These are phyloP conservation scores for Poecilia wingei DNA, from an alignment of 2,797 vertebrate genomes.

Conservation along the genomic window DNA sequence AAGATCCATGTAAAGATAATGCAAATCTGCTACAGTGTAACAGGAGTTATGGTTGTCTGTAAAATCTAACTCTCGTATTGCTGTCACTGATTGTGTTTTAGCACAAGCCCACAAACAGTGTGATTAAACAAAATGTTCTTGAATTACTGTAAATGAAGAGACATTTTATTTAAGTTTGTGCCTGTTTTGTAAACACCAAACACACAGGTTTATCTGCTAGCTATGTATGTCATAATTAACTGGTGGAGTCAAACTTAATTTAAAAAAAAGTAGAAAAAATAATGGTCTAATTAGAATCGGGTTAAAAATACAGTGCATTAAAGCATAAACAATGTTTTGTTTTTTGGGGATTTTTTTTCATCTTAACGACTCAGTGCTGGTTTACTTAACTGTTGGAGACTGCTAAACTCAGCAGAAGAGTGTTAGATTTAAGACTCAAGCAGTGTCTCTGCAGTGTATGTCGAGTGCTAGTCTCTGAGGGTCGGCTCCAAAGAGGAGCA, in stretches of 20 bases:
- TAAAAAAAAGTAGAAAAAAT: neutral
- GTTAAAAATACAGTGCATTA: neutral
- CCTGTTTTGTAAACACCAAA: neutral
- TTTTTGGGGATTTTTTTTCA: neutral
- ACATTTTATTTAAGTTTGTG: neutral
- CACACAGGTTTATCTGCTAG: neutral
- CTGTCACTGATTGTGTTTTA: neutral
- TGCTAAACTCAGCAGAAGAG: conserved; percentile 17
- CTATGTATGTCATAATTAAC: neutral
- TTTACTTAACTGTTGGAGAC: conserved; percentile 26
- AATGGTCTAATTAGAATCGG: neutral
- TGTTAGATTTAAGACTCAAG: conserved; percentile 48
- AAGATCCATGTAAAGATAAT: neutral
- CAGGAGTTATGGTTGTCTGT: neutral
- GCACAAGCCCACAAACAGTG: neutral
- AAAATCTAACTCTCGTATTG: neutral
- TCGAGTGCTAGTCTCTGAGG: conserved; percentile 53
- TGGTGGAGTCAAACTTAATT: neutral
- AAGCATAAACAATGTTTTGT: neutral
- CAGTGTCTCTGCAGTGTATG: conserved; percentile 45
- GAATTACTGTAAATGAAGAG: neutral
- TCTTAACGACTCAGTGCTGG: conserved; percentile 21
- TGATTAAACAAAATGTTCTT: neutral
- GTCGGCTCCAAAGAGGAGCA: conserved; percentile 59
- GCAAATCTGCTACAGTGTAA: neutral